Percentiles rank a stretch among this genome's conserved stretches.
phyloP scores from a whole-genome alignment of 2,888 invertebrate species.

The Scrobipalpa costella region DNA sequence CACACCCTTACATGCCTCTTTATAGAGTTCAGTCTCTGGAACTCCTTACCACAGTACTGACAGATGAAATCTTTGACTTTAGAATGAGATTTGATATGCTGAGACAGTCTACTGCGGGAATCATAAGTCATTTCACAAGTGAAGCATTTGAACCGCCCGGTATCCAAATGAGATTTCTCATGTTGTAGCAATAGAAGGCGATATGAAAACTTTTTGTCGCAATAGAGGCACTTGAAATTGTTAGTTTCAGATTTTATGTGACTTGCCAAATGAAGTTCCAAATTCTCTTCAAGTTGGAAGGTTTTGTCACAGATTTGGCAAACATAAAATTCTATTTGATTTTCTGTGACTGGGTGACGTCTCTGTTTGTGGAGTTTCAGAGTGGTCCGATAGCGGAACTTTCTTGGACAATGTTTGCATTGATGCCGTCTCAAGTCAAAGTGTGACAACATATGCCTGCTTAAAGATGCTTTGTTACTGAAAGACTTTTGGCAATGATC shows the following conservation, averaged over 20 bases:
- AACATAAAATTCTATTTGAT: conserved; percentile 73
- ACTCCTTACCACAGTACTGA: conserved; percentile 89
- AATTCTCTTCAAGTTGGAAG: conserved; percentile 88
- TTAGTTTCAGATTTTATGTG: conserved; percentile 78
- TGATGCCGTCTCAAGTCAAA: conserved; percentile 83
- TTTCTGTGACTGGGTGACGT: conserved; percentile 69
- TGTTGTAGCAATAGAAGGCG: conserved; percentile 81
- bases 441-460: conserved; percentile 85
- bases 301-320: conserved; percentile 89
- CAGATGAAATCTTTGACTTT: conserved; percentile 89
- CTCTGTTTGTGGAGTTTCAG: conserved; percentile 83
- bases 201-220: conserved; percentile 59
- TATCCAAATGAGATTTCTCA: conserved; percentile 86
- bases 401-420: conserved; percentile 83
- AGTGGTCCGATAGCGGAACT: conserved; percentile 84
- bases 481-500: conserved; percentile 84
- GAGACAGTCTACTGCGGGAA: conserved; percentile 82
- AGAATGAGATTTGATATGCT: conserved; percentile 86
- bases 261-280: conserved; percentile 86
- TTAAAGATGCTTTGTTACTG: conserved; percentile 83
- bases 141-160: conserved; percentile 86
- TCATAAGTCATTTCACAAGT: conserved; percentile 87
- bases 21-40: conserved; percentile 87
- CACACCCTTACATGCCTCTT: conserved; percentile 88
- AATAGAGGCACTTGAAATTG: conserved; percentile 85